Conservation (phyloP, 2,888 invertebrate species). For the Acleris holmiana region DNA sequence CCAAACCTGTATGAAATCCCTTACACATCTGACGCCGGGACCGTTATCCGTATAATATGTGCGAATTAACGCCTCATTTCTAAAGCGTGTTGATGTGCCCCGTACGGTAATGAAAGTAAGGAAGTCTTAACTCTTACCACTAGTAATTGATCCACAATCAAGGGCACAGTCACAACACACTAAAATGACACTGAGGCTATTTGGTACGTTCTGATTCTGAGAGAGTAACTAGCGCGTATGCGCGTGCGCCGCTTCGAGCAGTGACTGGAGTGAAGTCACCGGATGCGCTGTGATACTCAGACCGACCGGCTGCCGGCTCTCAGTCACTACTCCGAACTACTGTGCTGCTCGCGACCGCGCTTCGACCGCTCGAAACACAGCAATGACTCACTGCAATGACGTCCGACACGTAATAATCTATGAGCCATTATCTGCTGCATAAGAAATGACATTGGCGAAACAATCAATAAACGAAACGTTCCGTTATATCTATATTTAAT, state of each 20-base stretch:
- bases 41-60: conserved; percentile 11
- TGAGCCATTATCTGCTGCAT: conserved; percentile 32
- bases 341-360: conserved; percentile 22
- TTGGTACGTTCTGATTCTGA: conserved; percentile 75
- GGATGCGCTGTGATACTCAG: conserved; percentile 72
- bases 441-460: conserved; percentile 24
- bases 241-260: conserved; percentile 64
- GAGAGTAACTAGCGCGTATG: conserved; percentile 64
- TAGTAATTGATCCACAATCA: conserved; percentile 25
- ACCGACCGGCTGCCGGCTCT: conserved; percentile 61
- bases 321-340: conserved; percentile 60
- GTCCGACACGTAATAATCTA: conserved; percentile 33
- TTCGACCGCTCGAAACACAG: conserved; percentile 22
- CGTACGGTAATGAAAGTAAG: not conserved
- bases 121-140: conserved; percentile 14
- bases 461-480: conserved; percentile 23
- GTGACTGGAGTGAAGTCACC: conserved; percentile 57
- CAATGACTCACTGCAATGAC: conserved; percentile 56
- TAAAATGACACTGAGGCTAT: conserved; percentile 61
- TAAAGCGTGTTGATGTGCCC: not conserved
- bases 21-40: conserved; percentile 10
- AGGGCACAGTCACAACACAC: conserved; percentile 57
- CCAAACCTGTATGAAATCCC: conserved; percentile 12
- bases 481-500: conserved; percentile 21
- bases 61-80: not conserved